phyloP scores from a whole-genome alignment of 2,888 invertebrate genomes.

The Acleris sparsana region DNA sequence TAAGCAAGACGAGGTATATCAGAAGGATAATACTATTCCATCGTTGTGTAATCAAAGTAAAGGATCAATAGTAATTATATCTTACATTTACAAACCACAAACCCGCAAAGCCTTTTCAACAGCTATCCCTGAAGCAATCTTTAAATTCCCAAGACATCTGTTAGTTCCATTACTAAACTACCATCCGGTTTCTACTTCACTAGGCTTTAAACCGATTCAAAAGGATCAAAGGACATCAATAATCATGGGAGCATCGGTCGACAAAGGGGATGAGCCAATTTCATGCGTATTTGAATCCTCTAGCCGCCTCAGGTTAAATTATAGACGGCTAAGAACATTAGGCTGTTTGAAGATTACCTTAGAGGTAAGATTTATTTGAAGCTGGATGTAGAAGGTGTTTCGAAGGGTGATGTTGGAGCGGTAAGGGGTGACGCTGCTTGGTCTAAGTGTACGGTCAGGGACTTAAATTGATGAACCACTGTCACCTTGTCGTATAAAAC shows the following conservation, averaged over 20 bases:
- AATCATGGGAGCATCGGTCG: slow-evolving; percentile 31
- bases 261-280: slow-evolving; percentile 43
- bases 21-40: too few relatives aligned
- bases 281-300: slow-evolving; percentile 30
- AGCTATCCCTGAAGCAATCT: not conserved
- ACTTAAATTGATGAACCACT: too few relatives aligned
- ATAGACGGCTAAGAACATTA: slow-evolving; percentile 44
- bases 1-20: too few relatives aligned
- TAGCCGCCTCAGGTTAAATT: slow-evolving; percentile 40
- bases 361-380: slow-evolving; percentile 53
- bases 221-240: slow-evolving; percentile 30
- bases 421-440: slow-evolving; percentile 22
- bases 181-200: slow-evolving; percentile 10
- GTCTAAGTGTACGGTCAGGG: not conserved
- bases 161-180: slow-evolving; percentile 1
- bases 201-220: slow-evolving; percentile 17
- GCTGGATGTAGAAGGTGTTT: slow-evolving; percentile 39
- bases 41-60: too few relatives aligned
- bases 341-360: slow-evolving; percentile 49
- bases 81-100: not conserved
- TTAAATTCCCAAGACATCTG: not conserved
- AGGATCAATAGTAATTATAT: too few relatives aligned
- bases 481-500: too few relatives aligned
- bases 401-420: slow-evolving; percentile 33
- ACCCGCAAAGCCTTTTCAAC: not conserved